Conservation (phyloP, 2,113 vertebrate species). For the Albula glossodonta region DNA sequence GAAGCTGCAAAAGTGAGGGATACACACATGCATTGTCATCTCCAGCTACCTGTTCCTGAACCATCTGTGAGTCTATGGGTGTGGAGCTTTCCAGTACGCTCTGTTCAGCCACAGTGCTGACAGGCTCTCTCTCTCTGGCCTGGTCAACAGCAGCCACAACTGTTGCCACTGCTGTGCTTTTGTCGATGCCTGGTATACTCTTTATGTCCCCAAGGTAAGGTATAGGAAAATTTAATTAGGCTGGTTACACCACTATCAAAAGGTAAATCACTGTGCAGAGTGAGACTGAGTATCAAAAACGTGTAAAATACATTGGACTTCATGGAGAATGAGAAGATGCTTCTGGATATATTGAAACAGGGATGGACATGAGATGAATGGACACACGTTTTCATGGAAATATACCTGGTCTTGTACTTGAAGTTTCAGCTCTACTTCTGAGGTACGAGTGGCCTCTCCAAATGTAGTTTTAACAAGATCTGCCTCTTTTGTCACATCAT, state of each 20-base stretch:
- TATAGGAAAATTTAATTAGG: slow-evolving; percentile 24
- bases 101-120: slow-evolving; percentile 68
- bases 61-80: slow-evolving; percentile 66
- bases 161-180: slow-evolving; percentile 75
- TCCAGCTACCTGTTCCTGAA: slow-evolving; percentile 74
- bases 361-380: background rate
- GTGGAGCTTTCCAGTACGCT: slow-evolving; percentile 73
- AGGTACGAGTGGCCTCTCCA: slow-evolving; percentile 1
- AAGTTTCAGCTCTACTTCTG: slow-evolving; percentile 9
- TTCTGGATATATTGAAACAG: background rate
- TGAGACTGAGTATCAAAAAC: background rate
- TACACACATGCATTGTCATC: slow-evolving; percentile 12
- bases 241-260: background rate
- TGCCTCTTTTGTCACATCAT: slow-evolving; percentile 4
- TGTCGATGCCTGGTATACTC: slow-evolving; percentile 58
- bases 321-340: background rate
- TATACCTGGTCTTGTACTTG: slow-evolving; percentile 14
- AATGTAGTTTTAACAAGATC: background rate
- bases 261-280: background rate
- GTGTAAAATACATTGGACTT: too few relatives aligned
- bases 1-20: background rate
- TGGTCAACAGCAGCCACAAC: slow-evolving; percentile 80
- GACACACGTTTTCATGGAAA: background rate
- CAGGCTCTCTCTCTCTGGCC: slow-evolving; percentile 79
- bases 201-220: slow-evolving; percentile 61